Evolutionary conservation across 2,797 vertebrate genomes (phyloP), one percentile per base, ranked within the genome.

Genomic region (Coracias cyanogaster): DNA sequence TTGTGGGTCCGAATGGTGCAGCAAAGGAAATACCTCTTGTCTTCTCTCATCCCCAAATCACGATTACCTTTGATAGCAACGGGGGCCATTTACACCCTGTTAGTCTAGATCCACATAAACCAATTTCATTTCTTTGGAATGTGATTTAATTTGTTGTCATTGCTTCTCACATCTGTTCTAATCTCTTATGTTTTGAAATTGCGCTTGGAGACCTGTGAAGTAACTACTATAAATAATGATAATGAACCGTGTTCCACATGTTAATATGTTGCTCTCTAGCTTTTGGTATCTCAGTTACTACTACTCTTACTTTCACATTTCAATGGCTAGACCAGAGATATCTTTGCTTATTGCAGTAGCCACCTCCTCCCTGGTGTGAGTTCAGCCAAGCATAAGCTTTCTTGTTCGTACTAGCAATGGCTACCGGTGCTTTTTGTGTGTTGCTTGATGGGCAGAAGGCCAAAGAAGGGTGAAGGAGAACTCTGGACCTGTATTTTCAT

Each of bases 351-450:
- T 62, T 88, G 78, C 21, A 29, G 37, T 9, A 37, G 24, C n/a
- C 17, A 15, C 31, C 18, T 64, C 12, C 24, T 64, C 52, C 20
- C 61, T 78, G 37, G 48, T 54, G 4, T 28, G 31, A 69, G 6
- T 15, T 88, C 14, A 15, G 31, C 15, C 13, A 51, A 3, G 37
- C 11, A 9, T 54, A 33, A 54, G 8, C 15, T 61, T 86, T 58
- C 48, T 28, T 3, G 0, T 28, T 41, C 46, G 41, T 29, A 1
- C 16, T 29, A 15, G 20, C 24, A 29, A 9, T 45, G 66, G 10
- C 45, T 35, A 0, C 8, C 0, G 1, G 18, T 57, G 54, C 12
- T 57, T 66, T 69, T 35, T 57, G 13, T 37, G 1, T 9, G 19
- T 18, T 49, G 37, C 45, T 48, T 18, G 8, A 14, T 2, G 48